Evolutionary conservation across 2,113 vertebrate species (phyloP), one percentile per base, ranked within the genome.

Genomic region (Lepisosteus oculatus): DNA sequence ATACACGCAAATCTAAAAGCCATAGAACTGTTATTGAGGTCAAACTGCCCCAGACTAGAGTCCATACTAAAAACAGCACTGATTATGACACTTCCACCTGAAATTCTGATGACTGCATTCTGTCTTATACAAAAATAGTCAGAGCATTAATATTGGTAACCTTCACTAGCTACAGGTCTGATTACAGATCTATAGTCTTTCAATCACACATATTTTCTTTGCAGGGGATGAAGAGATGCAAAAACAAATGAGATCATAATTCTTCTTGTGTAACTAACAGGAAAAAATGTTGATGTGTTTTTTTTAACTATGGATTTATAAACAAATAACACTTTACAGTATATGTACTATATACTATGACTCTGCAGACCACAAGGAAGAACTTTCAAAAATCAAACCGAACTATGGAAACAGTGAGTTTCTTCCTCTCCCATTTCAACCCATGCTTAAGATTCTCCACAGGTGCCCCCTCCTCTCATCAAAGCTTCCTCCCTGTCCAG

Each of bases 201-300:
- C 80, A 82, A 80, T 82, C 83, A 84, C 77, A 77, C 83, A 74
- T 80, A 67, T 74, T 67, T 41, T 65, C 75, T 64, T 80, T 80
- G 76, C 83, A 43, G 64, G 80, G 78, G 83, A 82, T 70, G 3
- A 0, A 3, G 12, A 11, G 11, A 71, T 68, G 74, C 80, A 76
- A 84, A 82, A 70, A 79, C 78, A 78, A 84, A 82, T 70, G 70
- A 64, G 44, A 73, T 59, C 69, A 66, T 79, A 78, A 82, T 76
- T 77, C 82, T 84, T 82, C 77, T 78, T 78, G 78, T 74, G 72
- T 67, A 66, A 54, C 61, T 69, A 43, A 57, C 12, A 15, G 61
- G 59, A 66, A 65, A 43, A 65, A 8, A 51, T 51, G 47, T 51
- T 51, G 47, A 51, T 29, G 2, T 29, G 29, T 29, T 29, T 29